phyloP scores from a whole-genome alignment of 2,113 vertebrate genomes.

The Vulpes vulpes region DNA sequence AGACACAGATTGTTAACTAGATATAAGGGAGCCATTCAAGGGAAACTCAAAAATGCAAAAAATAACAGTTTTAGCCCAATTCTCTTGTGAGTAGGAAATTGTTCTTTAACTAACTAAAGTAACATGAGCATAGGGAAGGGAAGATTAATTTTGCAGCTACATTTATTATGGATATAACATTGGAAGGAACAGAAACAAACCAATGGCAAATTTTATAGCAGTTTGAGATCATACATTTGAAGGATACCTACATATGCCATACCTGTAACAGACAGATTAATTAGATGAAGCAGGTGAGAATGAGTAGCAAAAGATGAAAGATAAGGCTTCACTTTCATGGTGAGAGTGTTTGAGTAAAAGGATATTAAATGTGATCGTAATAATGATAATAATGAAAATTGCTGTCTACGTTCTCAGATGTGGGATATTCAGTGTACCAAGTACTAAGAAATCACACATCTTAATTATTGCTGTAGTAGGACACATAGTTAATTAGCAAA shows the following conservation, averaged over 20 bases:
- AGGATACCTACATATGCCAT: neutral
- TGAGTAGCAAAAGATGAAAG: neutral
- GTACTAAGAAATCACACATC: neutral
- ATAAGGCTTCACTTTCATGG: neutral
- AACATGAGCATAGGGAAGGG: conserved; percentile 54
- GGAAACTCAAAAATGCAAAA: conserved; percentile 66
- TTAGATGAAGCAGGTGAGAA: conserved; percentile 32
- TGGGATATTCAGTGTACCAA: neutral
- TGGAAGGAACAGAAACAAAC: conserved; percentile 58
- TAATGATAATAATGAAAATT: neutral
- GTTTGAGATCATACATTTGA: conserved; percentile 26
- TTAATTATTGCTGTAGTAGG: conserved; percentile 11
- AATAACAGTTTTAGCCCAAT: conserved; percentile 66
- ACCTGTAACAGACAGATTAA: neutral
- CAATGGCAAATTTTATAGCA: neutral
- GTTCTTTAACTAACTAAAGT: conserved; percentile 74
- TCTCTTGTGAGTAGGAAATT: conserved; percentile 68
- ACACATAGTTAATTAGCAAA: neutral
- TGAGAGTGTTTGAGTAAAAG: neutral
- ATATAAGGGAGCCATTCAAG: conserved; percentile 69
- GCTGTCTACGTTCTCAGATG: neutral
- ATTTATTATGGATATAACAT: conserved; percentile 34
- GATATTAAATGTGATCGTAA: neutral
- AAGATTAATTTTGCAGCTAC: conserved; percentile 66
- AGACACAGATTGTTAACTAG: conserved; percentile 75